A percentile compares a stretch with the other conserved stretches of the same genome.
phyloP scores from a whole-genome alignment of 2,797 vertebrate genomes.

The Halcyon badia region DNA sequence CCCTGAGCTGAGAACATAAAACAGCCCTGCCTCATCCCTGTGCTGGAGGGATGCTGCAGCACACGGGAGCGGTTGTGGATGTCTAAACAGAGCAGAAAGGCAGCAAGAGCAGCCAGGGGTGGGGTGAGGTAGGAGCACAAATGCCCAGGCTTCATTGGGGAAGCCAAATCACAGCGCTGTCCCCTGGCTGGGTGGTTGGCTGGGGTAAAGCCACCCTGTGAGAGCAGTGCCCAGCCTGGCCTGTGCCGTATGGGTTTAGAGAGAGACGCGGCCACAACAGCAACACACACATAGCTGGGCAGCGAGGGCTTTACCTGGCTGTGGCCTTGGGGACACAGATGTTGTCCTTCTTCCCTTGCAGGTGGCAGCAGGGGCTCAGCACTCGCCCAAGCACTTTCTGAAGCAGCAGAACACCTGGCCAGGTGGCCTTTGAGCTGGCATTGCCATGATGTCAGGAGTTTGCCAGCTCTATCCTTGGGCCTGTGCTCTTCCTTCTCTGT shows the following conservation, averaged over 20 bases:
- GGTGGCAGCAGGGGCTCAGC: neutral
- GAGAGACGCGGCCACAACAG: accelerated
- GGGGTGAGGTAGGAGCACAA: neutral
- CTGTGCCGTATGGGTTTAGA: accelerated
- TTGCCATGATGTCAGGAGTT: accelerated
- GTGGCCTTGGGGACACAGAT: neutral
- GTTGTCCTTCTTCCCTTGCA: neutral
- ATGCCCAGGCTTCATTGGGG: neutral
- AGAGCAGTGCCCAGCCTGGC: neutral
- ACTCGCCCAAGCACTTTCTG: neutral
- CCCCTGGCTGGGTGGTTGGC: neutral
- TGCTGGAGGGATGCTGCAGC: neutral
- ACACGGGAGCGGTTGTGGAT: accelerated
- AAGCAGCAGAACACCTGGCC: accelerated
- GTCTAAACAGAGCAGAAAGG: neutral
- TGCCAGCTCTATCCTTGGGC: neutral
- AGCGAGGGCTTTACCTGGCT: neutral
- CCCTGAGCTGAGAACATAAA: neutral
- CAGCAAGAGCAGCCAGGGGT: neutral
- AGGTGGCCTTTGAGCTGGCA: neutral
- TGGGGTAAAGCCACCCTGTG: neutral
- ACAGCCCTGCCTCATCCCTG: accelerated
- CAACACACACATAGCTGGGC: accelerated
- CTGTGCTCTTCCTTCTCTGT: accelerated
- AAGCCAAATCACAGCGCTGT: accelerated